A percentile compares a stretch with the other conserved stretches of the same genome.
phyloP scores from a whole-genome alignment of 1,140 invertebrate species.

The Tribolium castaneum region DNA sequence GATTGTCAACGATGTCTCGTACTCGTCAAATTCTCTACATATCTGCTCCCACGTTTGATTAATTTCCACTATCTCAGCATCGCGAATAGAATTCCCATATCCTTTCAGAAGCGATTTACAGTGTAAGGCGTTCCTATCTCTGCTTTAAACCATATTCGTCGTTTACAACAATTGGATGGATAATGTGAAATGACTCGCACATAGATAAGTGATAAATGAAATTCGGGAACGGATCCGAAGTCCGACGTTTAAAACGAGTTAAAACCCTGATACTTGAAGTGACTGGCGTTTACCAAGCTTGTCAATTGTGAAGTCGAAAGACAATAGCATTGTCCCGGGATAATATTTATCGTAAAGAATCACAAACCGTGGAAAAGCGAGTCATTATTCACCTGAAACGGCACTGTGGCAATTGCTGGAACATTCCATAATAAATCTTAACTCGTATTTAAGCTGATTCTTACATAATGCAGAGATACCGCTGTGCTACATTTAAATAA shows the following conservation, averaged over 20 bases:
- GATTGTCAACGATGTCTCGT: conserved; percentile 38
- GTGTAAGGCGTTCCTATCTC: not conserved
- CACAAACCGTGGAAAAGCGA: conserved; percentile 39
- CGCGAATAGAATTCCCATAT: conserved; percentile 11
- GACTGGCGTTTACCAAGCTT: conserved; percentile 7
- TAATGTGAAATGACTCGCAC: not conserved
- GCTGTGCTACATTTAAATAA: conserved; percentile 29
- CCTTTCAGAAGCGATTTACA: conserved; percentile 6
- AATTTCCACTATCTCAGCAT: conserved; percentile 35
- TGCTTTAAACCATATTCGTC: not conserved
- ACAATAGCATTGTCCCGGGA: conserved; percentile 25
- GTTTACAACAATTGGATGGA: not conserved
- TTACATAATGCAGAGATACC: conserved; percentile 34
- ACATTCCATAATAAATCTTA: conserved; percentile 39
- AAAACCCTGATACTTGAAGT: conserved; percentile 16
- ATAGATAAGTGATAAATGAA: conserved; percentile 18
- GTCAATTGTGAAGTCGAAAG: conserved; percentile 27
- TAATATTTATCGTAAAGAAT: conserved; percentile 41
- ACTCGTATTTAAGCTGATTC: conserved; percentile 36
- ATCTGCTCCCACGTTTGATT: conserved; percentile 37
- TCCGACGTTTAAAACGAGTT: conserved; percentile 10
- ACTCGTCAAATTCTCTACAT: conserved; percentile 38
- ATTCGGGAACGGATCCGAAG: not conserved
- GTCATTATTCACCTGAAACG: conserved; percentile 40
- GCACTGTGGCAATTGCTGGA: conserved; percentile 37